Percentiles rank a stretch among this genome's conserved stretches.
These are phyloP conservation scores for Atopsyche davidsoni DNA, from an alignment of 1,140 invertebrate genomes.

Conservation along the genomic window DNA sequence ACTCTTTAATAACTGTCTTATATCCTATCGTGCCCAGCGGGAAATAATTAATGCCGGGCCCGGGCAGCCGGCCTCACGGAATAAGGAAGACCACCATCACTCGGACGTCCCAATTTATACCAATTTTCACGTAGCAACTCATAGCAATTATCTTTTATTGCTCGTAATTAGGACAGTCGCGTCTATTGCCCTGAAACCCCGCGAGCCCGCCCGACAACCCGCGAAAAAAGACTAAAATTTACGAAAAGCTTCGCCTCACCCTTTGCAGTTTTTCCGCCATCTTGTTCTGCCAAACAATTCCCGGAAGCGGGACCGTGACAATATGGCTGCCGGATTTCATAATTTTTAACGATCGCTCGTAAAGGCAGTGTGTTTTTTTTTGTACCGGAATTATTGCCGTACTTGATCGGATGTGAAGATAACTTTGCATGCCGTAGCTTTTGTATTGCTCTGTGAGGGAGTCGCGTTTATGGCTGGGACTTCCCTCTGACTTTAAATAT, in stretches of 20 bases:
- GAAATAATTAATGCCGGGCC: too few species aligned
- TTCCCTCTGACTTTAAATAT: too few species aligned
- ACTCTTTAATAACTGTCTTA: too few species aligned
- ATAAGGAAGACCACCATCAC: too few species aligned
- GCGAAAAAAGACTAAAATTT: too few species aligned
- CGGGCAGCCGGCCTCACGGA: neutral
- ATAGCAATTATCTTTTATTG: constrained; percentile 30
- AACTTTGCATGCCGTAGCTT: too few species aligned
- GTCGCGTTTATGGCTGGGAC: too few species aligned
- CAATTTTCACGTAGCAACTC: constrained; percentile 30
- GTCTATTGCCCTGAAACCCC: constrained; percentile 21
- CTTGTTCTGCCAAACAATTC: constrained; percentile 13
- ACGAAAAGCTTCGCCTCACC: too few species aligned
- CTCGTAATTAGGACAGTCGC: constrained; percentile 26
- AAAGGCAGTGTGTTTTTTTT: too few species aligned
- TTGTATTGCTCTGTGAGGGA: too few species aligned
- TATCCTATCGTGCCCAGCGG: too few species aligned
- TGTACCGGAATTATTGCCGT: constrained; percentile 6
- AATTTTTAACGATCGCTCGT: constrained; percentile 23
- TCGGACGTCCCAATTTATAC: constrained; percentile 23
- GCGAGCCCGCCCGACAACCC: neutral
- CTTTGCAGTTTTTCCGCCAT: constrained; percentile 8
- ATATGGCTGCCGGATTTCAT: constrained; percentile 24
- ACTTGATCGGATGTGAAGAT: constrained; percentile 4
- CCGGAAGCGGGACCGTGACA: constrained; percentile 19